Evolutionary conservation across 2,888 invertebrate genomes (phyloP), one percentile per base, ranked within the genome.

Genomic region (Scaptomyza flava): DNA sequence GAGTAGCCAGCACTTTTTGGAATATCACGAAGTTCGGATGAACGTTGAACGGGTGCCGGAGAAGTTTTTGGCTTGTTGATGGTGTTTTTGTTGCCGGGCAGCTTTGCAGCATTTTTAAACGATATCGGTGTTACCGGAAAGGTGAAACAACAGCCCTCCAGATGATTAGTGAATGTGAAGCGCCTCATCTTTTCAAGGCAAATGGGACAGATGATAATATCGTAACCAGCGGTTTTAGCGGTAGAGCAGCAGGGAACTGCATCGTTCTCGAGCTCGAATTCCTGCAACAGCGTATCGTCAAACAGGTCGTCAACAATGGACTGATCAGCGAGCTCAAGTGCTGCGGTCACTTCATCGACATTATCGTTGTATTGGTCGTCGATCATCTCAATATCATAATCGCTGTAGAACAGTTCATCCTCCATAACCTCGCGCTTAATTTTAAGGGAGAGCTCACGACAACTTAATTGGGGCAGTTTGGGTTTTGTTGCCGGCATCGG

Each of bases 201-300:
- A 17, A 92, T 89, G 0, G 92, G 91, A 58, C 92, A 92, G 0
- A 74, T 81, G 12, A 91, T 88, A 5, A 92, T 92, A 47, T 92
- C 92, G 43, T 89, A 87, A 12, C 70, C 57, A 0, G 81, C 66
- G 6, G 76, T 64, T 11, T 53, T 43, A 57, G 74, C 60, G 0
- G 78, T 75, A 0, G 91, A 90, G 6, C 88, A 77, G 0, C 77
- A 69, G 2, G 90, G 82, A 23, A 79, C 59, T 6, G 90, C 81
- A 62, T 89, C 88, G 33, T 92, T 92, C 48, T 91, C 89, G 3
- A 68, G 75, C 38, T 90, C 89, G 41, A 91, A 92, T 7, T 92
- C 91, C 48, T 75, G 67, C 17, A 92, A 53, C 8, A 92, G 68
- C 2, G 89, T 90, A 36, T 91, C 90, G 11, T 90, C 90, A 56